phyloP scores from a whole-genome alignment of 1,140 invertebrate genomes.

The Ips typographus region DNA sequence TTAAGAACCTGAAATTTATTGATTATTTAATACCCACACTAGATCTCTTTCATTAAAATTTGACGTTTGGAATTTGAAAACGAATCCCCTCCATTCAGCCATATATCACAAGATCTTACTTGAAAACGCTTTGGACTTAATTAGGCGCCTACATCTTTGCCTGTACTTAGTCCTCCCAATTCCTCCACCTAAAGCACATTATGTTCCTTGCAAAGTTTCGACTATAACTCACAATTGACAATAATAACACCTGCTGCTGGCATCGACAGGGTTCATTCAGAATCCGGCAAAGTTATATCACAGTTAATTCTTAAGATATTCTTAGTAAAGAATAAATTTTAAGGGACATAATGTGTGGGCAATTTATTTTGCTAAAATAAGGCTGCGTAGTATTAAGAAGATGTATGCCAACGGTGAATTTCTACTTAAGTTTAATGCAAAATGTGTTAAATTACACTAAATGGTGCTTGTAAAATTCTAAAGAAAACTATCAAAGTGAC shows the following conservation, averaged over 20 bases:
- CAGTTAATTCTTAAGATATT: too few species aligned
- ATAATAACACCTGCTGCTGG: constrained; percentile 36
- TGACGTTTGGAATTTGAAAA: too few species aligned
- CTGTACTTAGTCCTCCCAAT: constrained; percentile 30
- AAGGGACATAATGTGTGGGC: not conserved
- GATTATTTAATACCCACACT: too few species aligned
- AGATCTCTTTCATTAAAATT: too few species aligned
- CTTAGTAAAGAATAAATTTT: not conserved
- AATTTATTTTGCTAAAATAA: constrained; percentile 6
- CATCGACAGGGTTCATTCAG: constrained; percentile 31
- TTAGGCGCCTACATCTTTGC: constrained; percentile 27
- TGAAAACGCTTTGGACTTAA: constrained; percentile 30
- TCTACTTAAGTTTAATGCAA: not conserved
- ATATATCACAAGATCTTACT: constrained; percentile 22
- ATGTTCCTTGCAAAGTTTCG: constrained; percentile 29
- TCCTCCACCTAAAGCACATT: constrained; percentile 25
- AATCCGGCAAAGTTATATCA: not conserved
- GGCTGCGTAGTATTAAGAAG: not conserved
- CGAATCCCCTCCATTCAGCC: not conserved
- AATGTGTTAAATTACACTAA: constrained; percentile 9
- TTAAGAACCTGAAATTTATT: too few species aligned
- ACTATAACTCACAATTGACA: constrained; percentile 32
- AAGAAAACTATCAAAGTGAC: too few species aligned
- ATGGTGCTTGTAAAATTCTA: not conserved
- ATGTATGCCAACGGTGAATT: constrained; percentile 1